These are phyloP conservation scores for Danionella cerebrum DNA, from an alignment of 2,113 vertebrate genomes.

Conservation along the genomic window DNA sequence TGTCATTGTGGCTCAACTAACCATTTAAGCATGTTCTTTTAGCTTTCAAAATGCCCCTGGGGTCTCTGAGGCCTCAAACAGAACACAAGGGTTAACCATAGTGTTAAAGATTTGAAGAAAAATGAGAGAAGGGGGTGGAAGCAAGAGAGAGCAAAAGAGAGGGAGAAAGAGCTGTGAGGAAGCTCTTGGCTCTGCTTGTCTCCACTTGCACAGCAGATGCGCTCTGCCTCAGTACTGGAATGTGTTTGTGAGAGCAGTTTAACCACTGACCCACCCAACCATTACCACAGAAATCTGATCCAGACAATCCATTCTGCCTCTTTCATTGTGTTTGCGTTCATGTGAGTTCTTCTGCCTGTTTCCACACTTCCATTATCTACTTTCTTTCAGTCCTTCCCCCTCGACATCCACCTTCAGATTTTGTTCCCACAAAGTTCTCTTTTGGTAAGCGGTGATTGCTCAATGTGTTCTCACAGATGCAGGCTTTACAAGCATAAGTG, in stretches of 20 bases:
- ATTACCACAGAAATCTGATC: constrained; percentile 46
- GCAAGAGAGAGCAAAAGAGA: neutral
- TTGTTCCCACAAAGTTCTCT: neutral
- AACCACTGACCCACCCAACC: constrained; percentile 40
- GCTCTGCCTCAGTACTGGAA: constrained; percentile 38
- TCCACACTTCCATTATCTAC: constrained; percentile 20
- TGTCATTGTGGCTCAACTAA: no score
- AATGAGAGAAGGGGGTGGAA: neutral
- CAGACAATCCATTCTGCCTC: constrained; percentile 32
- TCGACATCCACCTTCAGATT: neutral
- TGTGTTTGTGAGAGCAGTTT: constrained; percentile 45
- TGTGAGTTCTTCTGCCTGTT: constrained; percentile 14
- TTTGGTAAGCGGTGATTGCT: neutral
- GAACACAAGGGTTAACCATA: constrained; percentile 6
- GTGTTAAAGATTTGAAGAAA: constrained; percentile 14
- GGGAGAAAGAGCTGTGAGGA: constrained; percentile 10
- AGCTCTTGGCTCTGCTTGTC: constrained; percentile 34
- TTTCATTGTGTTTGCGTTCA: constrained; percentile 9
- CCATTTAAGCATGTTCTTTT: neutral
- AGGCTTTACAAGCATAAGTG: neutral
- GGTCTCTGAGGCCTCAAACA: neutral
- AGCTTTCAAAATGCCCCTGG: neutral
- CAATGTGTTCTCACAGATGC: neutral
- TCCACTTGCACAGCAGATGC: constrained; percentile 45
- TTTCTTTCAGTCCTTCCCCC: neutral